Conservation (phyloP, 2,113 vertebrate genomes). For the Pygathrix nemaeus region DNA sequence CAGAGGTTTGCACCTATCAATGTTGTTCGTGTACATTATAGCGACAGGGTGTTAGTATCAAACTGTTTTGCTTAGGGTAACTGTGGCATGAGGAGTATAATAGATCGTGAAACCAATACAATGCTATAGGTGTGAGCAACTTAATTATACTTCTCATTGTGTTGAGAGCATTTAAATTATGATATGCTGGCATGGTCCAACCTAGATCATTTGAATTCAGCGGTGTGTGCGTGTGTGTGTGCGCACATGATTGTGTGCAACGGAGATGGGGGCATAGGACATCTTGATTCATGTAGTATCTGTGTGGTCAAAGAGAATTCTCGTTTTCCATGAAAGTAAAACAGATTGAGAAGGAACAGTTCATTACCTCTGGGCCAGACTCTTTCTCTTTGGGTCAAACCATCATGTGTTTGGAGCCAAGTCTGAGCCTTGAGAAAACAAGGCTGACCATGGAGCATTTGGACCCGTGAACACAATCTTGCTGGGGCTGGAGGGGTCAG, state of each 20-base stretch:
- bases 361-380: not conserved
- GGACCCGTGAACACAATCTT: constrained; percentile 58
- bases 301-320: not conserved
- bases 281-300: not conserved
- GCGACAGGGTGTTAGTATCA: not conserved
- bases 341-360: not conserved
- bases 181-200: not conserved
- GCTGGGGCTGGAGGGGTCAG: constrained; percentile 52
- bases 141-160: not conserved
- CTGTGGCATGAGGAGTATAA: not conserved
- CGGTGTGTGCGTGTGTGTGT: not conserved
- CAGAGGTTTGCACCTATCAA: not conserved
- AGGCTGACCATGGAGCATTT: constrained; percentile 58
- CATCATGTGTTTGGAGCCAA: constrained; percentile 72
- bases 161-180: not conserved
- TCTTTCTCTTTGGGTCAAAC: constrained; percentile 60
- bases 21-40: not conserved
- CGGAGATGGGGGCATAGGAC: not conserved
- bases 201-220: not conserved
- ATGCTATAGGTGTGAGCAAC: not conserved
- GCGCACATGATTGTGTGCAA: not conserved
- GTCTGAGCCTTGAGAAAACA: constrained; percentile 73
- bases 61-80: not conserved
- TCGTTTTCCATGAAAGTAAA: constrained; percentile 1
- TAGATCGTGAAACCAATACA: not conserved